phyloP scores from a whole-genome alignment of 2,888 invertebrate genomes.

The Mythimna vitellina region DNA sequence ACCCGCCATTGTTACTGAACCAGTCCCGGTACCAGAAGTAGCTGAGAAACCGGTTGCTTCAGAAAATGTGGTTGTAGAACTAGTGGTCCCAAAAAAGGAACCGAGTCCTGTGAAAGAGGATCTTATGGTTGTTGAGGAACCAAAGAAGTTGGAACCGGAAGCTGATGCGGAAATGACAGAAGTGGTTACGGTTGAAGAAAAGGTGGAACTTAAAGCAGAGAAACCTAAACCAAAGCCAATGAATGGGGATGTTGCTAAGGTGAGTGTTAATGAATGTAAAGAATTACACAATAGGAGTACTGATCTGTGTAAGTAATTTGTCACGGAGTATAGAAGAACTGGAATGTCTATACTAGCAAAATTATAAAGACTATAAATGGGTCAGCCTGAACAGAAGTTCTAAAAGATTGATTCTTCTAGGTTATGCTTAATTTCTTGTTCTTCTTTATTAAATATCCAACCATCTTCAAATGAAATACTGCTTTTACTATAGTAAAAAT shows the following conservation, averaged over 20 bases:
- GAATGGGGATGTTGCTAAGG: conserved; percentile 85
- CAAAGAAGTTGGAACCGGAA: conserved; percentile 60
- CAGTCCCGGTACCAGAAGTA: conserved; percentile 57
- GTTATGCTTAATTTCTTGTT: no score
- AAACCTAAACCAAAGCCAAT: conserved; percentile 77
- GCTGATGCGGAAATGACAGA: conserved; percentile 80
- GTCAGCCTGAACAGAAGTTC: no score
- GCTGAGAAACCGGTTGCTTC: conserved; percentile 59
- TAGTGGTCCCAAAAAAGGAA: conserved; percentile 61
- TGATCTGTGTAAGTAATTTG: neutral
- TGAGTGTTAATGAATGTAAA: conserved; percentile 48
- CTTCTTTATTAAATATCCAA: no score
- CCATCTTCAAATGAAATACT: no score
- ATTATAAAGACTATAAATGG: neutral
- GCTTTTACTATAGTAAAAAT: no score
- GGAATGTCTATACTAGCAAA: neutral
- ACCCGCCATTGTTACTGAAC: conserved; percentile 49
- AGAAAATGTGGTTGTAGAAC: conserved; percentile 52
- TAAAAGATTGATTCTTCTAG: no score
- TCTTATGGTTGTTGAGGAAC: conserved; percentile 65
- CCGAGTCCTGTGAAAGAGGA: conserved; percentile 69
- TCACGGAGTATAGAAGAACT: neutral
- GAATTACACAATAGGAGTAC: neutral
- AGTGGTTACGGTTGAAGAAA: conserved; percentile 72
- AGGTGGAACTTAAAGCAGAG: conserved; percentile 72